phyloP scores from a whole-genome alignment of 37 sponge, comb jelly and placozoan species.

The Tethya wilhelma region DNA sequence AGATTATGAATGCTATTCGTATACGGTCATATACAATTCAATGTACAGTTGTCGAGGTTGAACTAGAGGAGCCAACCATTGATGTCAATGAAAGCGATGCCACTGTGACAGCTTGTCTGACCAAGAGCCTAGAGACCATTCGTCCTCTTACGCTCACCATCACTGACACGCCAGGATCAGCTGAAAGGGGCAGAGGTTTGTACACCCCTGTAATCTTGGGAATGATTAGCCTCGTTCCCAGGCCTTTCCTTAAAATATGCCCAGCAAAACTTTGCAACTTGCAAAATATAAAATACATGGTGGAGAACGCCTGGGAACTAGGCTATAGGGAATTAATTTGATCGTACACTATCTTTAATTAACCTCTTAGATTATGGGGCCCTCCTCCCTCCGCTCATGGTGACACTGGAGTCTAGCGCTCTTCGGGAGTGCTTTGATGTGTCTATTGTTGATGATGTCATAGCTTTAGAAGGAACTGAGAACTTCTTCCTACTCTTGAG shows the following conservation, averaged over 20 bases:
- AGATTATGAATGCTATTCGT: not conserved
- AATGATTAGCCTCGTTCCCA: not conserved
- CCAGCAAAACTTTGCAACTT: too few species aligned
- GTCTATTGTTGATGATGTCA: conserved; percentile 10
- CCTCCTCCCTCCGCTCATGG: not conserved
- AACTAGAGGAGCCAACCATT: not conserved
- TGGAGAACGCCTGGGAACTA: too few species aligned
- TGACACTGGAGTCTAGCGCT: not conserved
- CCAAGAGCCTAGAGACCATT: not conserved
- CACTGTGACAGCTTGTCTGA: conserved; percentile 3
- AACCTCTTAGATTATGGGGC: not conserved
- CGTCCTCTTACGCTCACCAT: conserved; percentile 7
- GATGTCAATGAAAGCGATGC: conserved; percentile 11
- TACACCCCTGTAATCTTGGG: not conserved
- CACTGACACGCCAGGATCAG: not conserved
- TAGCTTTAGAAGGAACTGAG: conserved; percentile 7
- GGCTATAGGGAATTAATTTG: too few species aligned
- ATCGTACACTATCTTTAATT: too few species aligned
- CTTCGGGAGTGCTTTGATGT: conserved; percentile 22
- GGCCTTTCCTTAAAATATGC: too few species aligned
- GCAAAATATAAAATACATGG: too few species aligned
- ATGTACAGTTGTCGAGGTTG: conserved; percentile 15
- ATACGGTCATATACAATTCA: not conserved
- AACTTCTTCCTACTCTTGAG: not conserved
- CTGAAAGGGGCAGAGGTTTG: conserved; percentile 5